Base-by-base conservation (phyloP, 2,797 vertebrate genomes). In the Lagodon rhomboides region DNA sequence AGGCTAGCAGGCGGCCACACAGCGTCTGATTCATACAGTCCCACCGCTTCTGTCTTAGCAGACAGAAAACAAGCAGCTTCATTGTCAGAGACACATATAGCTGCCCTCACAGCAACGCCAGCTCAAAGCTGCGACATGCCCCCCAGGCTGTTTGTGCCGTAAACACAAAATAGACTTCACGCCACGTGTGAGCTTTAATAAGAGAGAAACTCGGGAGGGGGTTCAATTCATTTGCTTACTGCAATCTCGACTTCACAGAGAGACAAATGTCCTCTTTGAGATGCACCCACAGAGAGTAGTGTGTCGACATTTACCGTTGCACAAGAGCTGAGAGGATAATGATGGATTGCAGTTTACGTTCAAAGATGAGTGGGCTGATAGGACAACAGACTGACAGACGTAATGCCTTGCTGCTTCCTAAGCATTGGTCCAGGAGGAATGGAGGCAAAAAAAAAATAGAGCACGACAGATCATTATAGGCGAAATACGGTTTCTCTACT, bases 21-120 rank as follows among this genome's bases (percentile, higher is more conserved):
- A 87, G 89, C 73, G 15, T 71, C 84, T 63, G 77, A 87, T 89
- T 92, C 91, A 93, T 82, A 44, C 83, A 89, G 88, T 86, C 85
- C 91, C 89, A 88, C 86, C 59, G 91, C 85, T 44, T 59, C 75
- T 78, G 46, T 84, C 77, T 60, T 11, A 65, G 81, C 80, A 27
- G 43, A 60, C 72, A 63, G 20, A 61, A 80, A 67, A 93, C 89
- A 92, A 91, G 51, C 62, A 17, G 59, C 43, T 43, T 30, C 74
- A 84, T 92, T 92, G 90, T 93, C 58, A 44, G 17, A 49, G 51
- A 3, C 4, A 54, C 65, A 80, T 2, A 70, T 72, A 71, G 71
- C 82, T 61, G 75, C 41, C 68, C 51, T 75, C 72, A 72, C 77
- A 72, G 30, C 9, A 61, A 80, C 67, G 68, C 60, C 58, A 73